phyloP scores from a whole-genome alignment of 2,888 invertebrate genomes.

The Drosophila incognita region DNA sequence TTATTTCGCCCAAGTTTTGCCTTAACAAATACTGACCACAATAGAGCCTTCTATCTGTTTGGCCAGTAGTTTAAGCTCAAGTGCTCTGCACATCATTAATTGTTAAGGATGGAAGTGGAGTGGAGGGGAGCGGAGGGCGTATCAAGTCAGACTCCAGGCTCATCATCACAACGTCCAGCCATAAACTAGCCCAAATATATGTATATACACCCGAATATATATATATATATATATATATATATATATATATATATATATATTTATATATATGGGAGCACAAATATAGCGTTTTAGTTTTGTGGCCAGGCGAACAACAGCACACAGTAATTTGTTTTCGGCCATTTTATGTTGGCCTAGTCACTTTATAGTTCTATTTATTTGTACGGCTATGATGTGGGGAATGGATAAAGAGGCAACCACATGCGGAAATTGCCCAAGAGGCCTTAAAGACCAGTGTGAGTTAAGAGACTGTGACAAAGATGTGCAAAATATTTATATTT shows the following conservation, averaged over 20 bases:
- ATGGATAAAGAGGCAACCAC: slow-evolving; percentile 25
- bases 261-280: slow-evolving; percentile 35
- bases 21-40: slow-evolving; percentile 46
- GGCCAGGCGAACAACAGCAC: slow-evolving; percentile 22
- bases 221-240: slow-evolving; percentile 17
- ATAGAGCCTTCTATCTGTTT: slow-evolving; percentile 11
- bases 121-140: neutral
- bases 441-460: slow-evolving; percentile 32
- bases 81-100: slow-evolving; percentile 43
- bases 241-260: neutral
- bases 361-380: slow-evolving; percentile 61
- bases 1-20: slow-evolving; percentile 4
- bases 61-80: slow-evolving; percentile 25
- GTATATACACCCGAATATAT: neutral
- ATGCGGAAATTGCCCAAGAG: slow-evolving; percentile 10
- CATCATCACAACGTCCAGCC: slow-evolving; percentile 26
- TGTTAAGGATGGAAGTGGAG: neutral
- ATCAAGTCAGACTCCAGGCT: neutral
- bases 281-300: slow-evolving; percentile 51
- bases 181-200: slow-evolving; percentile 46
- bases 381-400: slow-evolving; percentile 16
- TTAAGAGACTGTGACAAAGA: slow-evolving; percentile 29
- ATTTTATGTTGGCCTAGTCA: slow-evolving; percentile 48
- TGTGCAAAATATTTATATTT: slow-evolving; percentile 2
- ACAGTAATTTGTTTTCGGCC: slow-evolving; percentile 46